Evolutionary conservation across 2,888 invertebrate genomes (phyloP).

Genomic region (Acheta domesticus): DNA sequence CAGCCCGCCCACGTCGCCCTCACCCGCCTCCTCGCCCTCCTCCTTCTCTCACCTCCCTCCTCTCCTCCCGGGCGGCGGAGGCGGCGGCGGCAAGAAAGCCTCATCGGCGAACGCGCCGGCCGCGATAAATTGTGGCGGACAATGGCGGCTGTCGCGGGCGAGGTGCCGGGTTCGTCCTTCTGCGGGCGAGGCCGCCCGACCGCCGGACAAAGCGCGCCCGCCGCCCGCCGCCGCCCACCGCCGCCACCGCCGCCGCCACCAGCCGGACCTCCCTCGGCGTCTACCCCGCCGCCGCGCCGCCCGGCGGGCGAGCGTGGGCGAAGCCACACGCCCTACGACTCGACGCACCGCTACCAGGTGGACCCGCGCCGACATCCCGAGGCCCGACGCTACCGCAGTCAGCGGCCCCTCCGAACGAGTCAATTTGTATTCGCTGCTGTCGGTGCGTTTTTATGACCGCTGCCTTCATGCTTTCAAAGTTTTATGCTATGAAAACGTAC

Average conservation of each 20-base stretch:
- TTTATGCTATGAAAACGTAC: too few relatives aligned
- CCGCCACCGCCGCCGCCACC: neutral
- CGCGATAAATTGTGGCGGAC: constrained; percentile 10
- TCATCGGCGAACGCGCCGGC: neutral
- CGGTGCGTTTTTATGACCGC: too few relatives aligned
- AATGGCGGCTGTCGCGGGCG: constrained; percentile 7
- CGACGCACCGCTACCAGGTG: too few relatives aligned
- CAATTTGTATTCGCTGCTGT: too few relatives aligned
- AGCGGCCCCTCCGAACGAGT: too few relatives aligned
- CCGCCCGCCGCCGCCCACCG: neutral
- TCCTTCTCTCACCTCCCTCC: too few relatives aligned
- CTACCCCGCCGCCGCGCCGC: neutral
- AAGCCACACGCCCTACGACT: too few relatives aligned
- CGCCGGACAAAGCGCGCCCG: neutral
- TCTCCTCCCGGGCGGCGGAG: neutral
- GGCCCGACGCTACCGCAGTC: too few relatives aligned
- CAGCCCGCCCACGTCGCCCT: too few relatives aligned
- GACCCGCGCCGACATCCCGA: too few relatives aligned
- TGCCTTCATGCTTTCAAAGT: too few relatives aligned
- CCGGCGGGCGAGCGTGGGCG: neutral
- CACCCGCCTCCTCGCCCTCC: too few relatives aligned
- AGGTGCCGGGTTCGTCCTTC: constrained; percentile 19
- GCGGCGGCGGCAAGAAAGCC: constrained; percentile 18
- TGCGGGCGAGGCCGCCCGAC: constrained; percentile 19
- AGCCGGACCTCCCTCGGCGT: neutral